Percentiles rank a stretch among this genome's conserved stretches.
phyloP scores from a whole-genome alignment of 2,888 invertebrate species.

The Drosophila kuntzei region DNA sequence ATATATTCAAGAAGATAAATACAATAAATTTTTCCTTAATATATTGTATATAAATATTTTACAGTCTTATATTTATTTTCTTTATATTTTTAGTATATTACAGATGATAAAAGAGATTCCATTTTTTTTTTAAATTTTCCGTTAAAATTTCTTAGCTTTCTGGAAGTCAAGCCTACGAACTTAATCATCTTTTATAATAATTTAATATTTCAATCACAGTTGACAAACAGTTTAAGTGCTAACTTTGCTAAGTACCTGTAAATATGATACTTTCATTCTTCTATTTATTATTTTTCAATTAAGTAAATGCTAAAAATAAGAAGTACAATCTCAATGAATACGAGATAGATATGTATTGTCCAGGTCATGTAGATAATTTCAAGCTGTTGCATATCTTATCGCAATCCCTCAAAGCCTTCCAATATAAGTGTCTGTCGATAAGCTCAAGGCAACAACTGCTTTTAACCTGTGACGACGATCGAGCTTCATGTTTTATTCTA shows the following conservation, averaged over 20 bases:
- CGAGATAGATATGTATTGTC: slow-evolving; percentile 27
- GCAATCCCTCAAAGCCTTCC: slow-evolving; percentile 5
- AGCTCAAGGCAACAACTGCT: slow-evolving; percentile 27
- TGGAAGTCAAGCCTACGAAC: too few species aligned
- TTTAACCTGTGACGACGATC: slow-evolving; percentile 18
- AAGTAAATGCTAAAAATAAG: background rate
- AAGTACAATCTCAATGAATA: background rate
- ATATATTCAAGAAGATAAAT: too few species aligned
- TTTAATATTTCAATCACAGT: background rate
- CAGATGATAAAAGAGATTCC: too few species aligned
- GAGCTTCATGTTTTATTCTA: slow-evolving; percentile 20
- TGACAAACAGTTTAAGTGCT: background rate
- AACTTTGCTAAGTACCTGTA: background rate
- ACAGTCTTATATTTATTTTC: too few species aligned
- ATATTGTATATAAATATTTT: too few species aligned
- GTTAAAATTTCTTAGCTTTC: too few species aligned
- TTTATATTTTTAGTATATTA: too few species aligned
- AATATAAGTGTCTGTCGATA: slow-evolving; percentile 31
- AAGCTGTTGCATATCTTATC: slow-evolving; percentile 44
- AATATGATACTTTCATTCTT: background rate
- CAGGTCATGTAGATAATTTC: slow-evolving; percentile 37
- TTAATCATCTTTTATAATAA: too few species aligned
- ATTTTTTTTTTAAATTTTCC: too few species aligned
- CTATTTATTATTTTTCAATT: background rate
- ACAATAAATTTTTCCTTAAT: too few species aligned